Percentiles rank a stretch among this genome's conserved stretches.
Evolutionary conservation across 2,797 vertebrate genomes (phyloP).

Genomic region (Merluccius polli): DNA sequence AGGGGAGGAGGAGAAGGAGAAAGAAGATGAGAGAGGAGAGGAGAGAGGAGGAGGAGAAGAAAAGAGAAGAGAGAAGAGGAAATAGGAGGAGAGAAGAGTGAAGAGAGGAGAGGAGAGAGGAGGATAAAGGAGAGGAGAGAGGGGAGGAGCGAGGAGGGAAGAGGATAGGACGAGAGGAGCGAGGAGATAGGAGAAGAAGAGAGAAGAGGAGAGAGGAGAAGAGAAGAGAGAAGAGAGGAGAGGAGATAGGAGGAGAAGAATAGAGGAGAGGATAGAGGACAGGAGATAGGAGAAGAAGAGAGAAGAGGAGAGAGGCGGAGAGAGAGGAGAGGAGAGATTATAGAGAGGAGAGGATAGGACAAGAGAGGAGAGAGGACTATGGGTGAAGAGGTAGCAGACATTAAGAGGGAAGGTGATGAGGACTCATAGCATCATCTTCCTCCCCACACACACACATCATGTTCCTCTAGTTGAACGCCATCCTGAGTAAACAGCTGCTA

Average conservation of each 20-base stretch:
- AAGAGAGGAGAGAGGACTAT: background rate
- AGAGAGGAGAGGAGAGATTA: background rate
- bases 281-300: too few species aligned
- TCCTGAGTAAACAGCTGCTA: too few species aligned
- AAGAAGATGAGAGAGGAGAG: background rate
- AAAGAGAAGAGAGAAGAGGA: background rate
- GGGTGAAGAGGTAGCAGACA: too few species aligned
- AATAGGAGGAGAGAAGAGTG: background rate
- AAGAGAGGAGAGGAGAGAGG: constrained; percentile 3
- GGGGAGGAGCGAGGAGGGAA: background rate
- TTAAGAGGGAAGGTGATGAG: too few species aligned
- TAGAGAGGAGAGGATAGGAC: too few species aligned
- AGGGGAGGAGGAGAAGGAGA: background rate
- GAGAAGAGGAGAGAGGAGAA: background rate
- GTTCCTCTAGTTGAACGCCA: too few species aligned
- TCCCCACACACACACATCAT: too few species aligned
- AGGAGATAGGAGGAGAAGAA: background rate
- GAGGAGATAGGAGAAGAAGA: constrained; percentile 2
- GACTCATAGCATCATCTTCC: too few species aligned
- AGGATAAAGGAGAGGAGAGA: background rate
- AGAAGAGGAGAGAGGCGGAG: too few species aligned
- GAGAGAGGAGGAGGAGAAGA: background rate
- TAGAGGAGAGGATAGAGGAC: background rate
- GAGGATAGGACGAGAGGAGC: background rate
- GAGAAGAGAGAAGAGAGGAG: background rate